Evolutionary conservation across 1,140 invertebrate genomes (phyloP).

Genomic region (Parasteatoda tepidariorum): DNA sequence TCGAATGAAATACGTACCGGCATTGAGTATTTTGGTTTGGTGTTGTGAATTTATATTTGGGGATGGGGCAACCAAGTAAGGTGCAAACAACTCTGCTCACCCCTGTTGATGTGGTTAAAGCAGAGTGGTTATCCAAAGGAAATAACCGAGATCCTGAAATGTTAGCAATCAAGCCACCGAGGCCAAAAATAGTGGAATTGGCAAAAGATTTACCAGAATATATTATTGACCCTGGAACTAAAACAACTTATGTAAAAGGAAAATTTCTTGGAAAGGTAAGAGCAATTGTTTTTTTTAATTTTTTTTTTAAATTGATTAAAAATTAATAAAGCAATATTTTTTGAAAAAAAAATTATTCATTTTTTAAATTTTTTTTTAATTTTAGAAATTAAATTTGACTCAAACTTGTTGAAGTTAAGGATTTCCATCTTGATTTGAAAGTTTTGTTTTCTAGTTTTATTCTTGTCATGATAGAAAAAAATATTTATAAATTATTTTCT

Average conservation of each 20-base stretch:
- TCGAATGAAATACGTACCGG: constrained; percentile 14
- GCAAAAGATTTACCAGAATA: constrained; percentile 69
- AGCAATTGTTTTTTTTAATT: neutral
- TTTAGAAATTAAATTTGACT: no score
- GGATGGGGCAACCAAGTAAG: constrained; percentile 52
- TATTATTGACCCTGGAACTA: constrained; percentile 71
- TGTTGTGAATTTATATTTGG: neutral
- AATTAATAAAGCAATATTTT: no score
- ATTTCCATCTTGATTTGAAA: no score
- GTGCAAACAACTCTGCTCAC: constrained; percentile 54
- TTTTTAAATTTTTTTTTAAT: no score
- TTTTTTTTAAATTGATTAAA: neutral
- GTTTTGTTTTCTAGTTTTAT: no score
- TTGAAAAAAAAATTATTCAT: no score
- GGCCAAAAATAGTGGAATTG: constrained; percentile 61
- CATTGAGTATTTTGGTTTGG: neutral
- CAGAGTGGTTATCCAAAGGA: constrained; percentile 51
- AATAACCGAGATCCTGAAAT: constrained; percentile 7
- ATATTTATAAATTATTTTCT: no score
- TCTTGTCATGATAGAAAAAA: no score
- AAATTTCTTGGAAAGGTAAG: constrained; percentile 73
- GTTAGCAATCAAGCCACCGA: constrained; percentile 10
- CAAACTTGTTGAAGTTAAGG: no score
- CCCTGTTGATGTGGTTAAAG: constrained; percentile 56
- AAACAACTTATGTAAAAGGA: constrained; percentile 72